Evolutionary conservation across 1,140 invertebrate genomes (phyloP), one percentile per base, ranked within the genome.

Genomic region (Leptonema lineaticorne): DNA sequence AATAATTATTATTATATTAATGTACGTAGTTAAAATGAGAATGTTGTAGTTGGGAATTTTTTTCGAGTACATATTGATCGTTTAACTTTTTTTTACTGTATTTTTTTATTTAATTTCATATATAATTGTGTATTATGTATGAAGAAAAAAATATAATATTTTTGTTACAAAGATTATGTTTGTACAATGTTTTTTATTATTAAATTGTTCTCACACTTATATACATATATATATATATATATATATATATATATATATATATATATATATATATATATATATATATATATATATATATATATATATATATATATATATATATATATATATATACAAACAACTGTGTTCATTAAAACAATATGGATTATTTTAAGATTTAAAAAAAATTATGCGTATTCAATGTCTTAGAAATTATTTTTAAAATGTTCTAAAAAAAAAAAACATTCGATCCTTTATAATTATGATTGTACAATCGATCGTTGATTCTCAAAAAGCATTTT

Each of bases 21-120:
- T n/a, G 33, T 67, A 56, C 29, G 69, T 67, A 67, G 69, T 58
- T 68, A 57, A 64, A 41, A 63, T 3, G 46, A 46, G 48, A 63
- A 22, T 63, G 67, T 71, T 69, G 69, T 68, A 59, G 37, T 68
- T 68, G 66, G 62, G 37, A 64, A 53, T 33, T 68, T 29, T 56
- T 68, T 71, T 71, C 45, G 56, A 65, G 66, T 65, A 41, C 50
- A 20, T 59, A 59, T 67, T 68, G 59, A 50, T 41, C 66, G 62
- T 64, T 58, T 71, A 71, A 66, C 69, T 71, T 71, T 70, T 70
- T 71, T 70, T 69, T 69, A 56, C 45, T 64, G 64, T 60, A 62
- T 71, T 68, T 71, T 67, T 70, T 67, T 70, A 63, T 70, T 66
- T 57, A 41, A 41, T 56, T 26, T 67, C 65, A 71, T 68, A 66